These are phyloP conservation scores for Denticeps clupeoides DNA, from an alignment of 2,797 vertebrate species.

Conservation along the genomic window DNA sequence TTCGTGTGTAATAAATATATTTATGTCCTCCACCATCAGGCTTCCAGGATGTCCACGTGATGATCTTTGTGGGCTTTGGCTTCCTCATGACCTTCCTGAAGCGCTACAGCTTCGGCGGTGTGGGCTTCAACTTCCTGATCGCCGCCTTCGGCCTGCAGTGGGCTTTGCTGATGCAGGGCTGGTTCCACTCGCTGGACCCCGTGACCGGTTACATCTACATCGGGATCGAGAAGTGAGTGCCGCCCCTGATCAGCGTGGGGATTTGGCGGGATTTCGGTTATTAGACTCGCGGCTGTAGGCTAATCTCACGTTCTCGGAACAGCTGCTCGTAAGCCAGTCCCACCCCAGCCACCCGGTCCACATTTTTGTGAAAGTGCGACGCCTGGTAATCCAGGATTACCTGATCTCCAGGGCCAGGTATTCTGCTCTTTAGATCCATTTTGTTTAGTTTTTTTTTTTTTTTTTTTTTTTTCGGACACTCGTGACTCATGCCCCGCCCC, in stretches of 20 bases:
- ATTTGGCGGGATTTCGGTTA: no score
- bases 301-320: no score
- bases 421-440: no score
- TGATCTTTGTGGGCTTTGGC: conserved; percentile 97
- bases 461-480: no score
- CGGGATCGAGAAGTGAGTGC: conserved; percentile 71
- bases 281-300: no score
- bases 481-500: no score
- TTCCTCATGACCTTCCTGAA: conserved; percentile 96
- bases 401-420: no score
- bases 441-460: no score
- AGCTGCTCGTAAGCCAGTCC: no score
- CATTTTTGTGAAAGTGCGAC: no score
- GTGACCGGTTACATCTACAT: conserved; percentile 61
- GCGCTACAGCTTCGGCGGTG: conserved; percentile 78
- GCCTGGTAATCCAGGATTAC: no score
- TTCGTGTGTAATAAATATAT: neutral
- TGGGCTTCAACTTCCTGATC: conserved; percentile 91
- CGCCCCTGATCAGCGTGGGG: neutral
- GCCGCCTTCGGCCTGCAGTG: conserved; percentile 91
- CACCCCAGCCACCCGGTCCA: no score
- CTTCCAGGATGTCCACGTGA: conserved; percentile 95
- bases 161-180: conserved; percentile 95
- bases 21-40: conserved; percentile 55
- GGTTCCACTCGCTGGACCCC: conserved; percentile 69